phyloP scores from a whole-genome alignment of 1,140 invertebrate species.

The Limonius californicus region DNA sequence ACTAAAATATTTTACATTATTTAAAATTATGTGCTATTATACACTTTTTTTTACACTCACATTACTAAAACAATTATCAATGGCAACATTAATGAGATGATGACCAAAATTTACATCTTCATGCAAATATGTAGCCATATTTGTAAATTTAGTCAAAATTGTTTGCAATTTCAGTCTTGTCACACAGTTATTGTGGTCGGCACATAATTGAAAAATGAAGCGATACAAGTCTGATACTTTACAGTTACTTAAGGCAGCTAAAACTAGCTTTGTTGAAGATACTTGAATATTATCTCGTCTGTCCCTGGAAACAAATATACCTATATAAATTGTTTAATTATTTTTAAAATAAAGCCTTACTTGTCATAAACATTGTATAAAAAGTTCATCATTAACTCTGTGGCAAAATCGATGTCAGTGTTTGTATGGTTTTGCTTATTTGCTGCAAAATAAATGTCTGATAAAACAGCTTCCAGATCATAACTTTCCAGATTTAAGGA shows the following conservation, averaged over 20 bases:
- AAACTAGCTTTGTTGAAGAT: conserved; percentile 56
- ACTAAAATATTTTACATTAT: conserved; percentile 33
- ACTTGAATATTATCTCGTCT: conserved; percentile 51
- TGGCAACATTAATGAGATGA: conserved; percentile 52
- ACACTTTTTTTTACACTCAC: conserved; percentile 42
- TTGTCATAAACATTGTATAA: conserved; percentile 62
- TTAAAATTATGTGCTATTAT: conserved; percentile 8
- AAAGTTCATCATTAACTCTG: conserved; percentile 58
- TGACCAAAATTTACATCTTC: conserved; percentile 54
- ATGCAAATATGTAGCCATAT: conserved; percentile 56
- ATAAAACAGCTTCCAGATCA: conserved; percentile 59
- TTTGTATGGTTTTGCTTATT: conserved; percentile 55
- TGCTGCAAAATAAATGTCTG: conserved; percentile 61
- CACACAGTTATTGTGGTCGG: conserved; percentile 64
- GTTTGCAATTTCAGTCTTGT: conserved; percentile 54
- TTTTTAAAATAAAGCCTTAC: conserved; percentile 49
- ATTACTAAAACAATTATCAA: conserved; percentile 60
- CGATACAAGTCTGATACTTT: conserved; percentile 60
- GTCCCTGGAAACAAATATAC: conserved; percentile 43
- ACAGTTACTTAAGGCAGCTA: conserved; percentile 59
- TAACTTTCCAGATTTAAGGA: conserved; percentile 54
- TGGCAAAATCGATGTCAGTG: conserved; percentile 54
- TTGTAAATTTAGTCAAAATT: conserved; percentile 53
- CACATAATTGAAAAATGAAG: conserved; percentile 59
- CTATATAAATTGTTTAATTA: too few relatives aligned